phyloP scores from a whole-genome alignment of 2,113 vertebrate species.

The Nothocercus julius region DNA sequence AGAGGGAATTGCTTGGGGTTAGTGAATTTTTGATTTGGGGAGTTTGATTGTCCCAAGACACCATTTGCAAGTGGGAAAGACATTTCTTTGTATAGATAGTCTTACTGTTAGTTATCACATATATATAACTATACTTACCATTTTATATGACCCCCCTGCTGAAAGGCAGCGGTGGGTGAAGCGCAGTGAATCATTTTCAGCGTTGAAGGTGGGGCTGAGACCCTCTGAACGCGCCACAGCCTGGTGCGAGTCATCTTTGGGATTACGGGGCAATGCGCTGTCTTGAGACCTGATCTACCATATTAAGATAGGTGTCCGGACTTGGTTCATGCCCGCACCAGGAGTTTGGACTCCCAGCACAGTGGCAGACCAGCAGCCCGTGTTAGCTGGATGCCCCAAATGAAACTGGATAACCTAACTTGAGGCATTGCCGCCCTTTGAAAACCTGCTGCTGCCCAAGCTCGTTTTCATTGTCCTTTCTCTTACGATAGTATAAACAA shows the following conservation, averaged over 20 bases:
- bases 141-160: neutral
- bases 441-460: neutral
- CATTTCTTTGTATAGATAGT: neutral
- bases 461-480: neutral
- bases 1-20: neutral
- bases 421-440: neutral
- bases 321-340: too few species aligned
- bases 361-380: accelerated
- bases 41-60: neutral
- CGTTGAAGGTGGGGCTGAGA: neutral
- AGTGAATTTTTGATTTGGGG: neutral
- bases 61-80: neutral
- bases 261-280: accelerated
- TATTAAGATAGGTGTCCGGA: too few species aligned
- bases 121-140: too few species aligned
- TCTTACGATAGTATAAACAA: neutral
- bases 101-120: neutral
- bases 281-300: accelerated
- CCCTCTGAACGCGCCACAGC: accelerated
- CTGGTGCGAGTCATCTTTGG: neutral
- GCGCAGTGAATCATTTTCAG: neutral
- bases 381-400: neutral
- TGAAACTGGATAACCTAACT: neutral
- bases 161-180: accelerated
- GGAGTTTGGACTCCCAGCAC: neutral